Evolutionary conservation across 2,797 vertebrate species (phyloP).

Genomic region (Typhlichthys subterraneus): DNA sequence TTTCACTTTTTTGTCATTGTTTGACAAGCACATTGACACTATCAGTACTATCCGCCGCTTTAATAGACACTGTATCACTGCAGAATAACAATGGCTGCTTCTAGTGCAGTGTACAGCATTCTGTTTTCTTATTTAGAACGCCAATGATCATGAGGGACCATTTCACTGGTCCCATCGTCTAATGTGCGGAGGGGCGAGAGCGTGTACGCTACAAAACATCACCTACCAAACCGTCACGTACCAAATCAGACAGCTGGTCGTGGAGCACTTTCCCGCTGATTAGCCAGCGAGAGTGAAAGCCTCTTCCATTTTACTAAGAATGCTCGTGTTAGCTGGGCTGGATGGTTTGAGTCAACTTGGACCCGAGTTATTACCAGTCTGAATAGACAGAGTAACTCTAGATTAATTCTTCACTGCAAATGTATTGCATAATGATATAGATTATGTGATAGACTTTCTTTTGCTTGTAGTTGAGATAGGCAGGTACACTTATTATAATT

Average conservation of each 20-base stretch:
- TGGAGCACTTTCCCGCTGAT: not conserved
- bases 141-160: not conserved
- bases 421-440: too few relatives aligned
- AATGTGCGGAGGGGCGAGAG: not conserved
- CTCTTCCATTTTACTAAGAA: conserved; percentile 11
- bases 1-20: too few relatives aligned
- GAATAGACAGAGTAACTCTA: not conserved
- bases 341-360: not conserved
- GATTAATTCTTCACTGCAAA: too few relatives aligned
- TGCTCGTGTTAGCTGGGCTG: not conserved
- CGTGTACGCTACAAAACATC: conserved; percentile 9
- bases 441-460: too few relatives aligned
- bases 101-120: not conserved
- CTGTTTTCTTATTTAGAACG: not conserved
- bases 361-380: not conserved
- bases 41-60: too few relatives aligned
- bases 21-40: too few relatives aligned
- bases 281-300: not conserved
- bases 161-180: not conserved
- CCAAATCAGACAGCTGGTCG: conserved; percentile 5
- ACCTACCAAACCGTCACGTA: conserved; percentile 13
- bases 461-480: too few relatives aligned
- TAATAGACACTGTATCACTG: too few relatives aligned
- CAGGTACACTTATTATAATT: too few relatives aligned
- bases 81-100: too few relatives aligned